Base-by-base conservation (phyloP, 2,888 invertebrate genomes). In the Drosophila dives region DNA sequence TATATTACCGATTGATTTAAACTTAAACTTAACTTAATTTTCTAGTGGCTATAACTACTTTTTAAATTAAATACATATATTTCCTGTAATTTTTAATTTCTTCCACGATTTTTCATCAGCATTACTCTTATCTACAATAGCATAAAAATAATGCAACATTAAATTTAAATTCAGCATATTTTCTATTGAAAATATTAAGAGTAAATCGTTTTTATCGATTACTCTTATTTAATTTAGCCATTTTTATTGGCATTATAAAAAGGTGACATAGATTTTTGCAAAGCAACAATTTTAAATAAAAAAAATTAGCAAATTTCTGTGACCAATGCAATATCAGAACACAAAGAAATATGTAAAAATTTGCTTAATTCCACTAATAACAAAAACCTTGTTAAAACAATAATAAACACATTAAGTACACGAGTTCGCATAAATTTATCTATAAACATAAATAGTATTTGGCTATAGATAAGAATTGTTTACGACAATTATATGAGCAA, bases 381-480 rank as follows among this genome's bases (percentile, higher is more conserved):
- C 11, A 17, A 26, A 6, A 64, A 34, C 20, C 65, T 51, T 29
- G 33, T 8, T 8, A 12, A 12, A 54, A 17, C 29, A 45, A 36
- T 8, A 11, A 34, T 66, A 48, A 32, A 12, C 3, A 20, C 29
- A 20, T 29, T 20, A 56, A 53, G 50, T 26, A 33, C 33, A 59
- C 8, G 20, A 26, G 40, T 8, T 2, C 32, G 15, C 20, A 38
- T 8, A 26, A 33, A 34, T 6, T n/a, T 26, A 38, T 45, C 59
- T 11, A 34, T 33, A 75, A 61, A 40, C 15, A 17, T 23, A 17
- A 29, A 32, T 32, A 20, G n/a, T 4, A 36, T 45, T 45, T 26
- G 34, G 33, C 15, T 3, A 23, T 42, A n/a, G 55, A 72, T 64
- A 48, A 51, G 11, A 26, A 5, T 29, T 5, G 4, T 48, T 38